These are phyloP conservation scores for Tetramorium bicarinatum DNA, from an alignment of 2,888 invertebrate genomes.

Conservation along the genomic window DNA sequence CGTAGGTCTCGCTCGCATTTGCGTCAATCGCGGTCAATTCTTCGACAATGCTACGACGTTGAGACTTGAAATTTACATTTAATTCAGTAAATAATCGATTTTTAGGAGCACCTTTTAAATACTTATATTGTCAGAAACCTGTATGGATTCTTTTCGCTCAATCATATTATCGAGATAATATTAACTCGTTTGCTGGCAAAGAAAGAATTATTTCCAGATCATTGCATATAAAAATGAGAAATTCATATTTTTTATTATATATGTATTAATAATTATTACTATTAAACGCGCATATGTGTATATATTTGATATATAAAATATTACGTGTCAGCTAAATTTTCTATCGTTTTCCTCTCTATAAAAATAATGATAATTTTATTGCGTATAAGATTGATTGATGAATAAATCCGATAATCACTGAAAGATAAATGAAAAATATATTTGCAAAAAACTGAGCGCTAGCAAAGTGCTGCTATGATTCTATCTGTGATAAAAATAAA, in stretches of 20 bases:
- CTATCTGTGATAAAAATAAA: neutral
- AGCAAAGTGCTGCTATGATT: neutral
- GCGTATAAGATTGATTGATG: neutral
- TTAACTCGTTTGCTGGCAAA: neutral
- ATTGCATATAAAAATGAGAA: neutral
- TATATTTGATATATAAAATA: neutral
- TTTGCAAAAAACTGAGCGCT: neutral
- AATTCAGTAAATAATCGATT: neutral
- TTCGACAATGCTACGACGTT: neutral
- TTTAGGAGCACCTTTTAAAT: neutral
- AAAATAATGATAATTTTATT: neutral
- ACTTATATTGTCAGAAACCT: neutral
- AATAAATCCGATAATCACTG: neutral
- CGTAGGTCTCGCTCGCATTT: conserved; percentile 19
- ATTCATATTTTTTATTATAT: neutral
- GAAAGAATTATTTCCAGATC: neutral
- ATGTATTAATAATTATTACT: neutral
- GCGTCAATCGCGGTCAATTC: conserved; percentile 45
- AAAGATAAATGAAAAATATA: neutral
- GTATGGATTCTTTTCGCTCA: neutral
- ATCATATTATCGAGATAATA: neutral
- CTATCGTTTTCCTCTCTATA: neutral
- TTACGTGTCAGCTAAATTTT: neutral
- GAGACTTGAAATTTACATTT: conserved; percentile 2
- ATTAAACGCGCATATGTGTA: neutral